Conservation (phyloP, 2,888 invertebrate species). For the Platypus cylindrus region DNA sequence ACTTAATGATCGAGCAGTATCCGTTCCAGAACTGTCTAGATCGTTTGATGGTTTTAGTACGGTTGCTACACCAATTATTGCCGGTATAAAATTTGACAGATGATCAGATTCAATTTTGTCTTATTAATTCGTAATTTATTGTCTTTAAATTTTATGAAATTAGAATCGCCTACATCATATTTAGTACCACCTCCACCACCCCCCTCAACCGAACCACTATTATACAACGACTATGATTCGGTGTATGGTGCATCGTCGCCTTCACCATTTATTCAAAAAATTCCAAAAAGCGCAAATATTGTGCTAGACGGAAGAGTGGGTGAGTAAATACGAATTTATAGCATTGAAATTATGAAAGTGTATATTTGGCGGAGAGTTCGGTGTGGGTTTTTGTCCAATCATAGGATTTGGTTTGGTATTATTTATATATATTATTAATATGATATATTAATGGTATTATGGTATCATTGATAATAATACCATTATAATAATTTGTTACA, state of each 20-base stretch:
- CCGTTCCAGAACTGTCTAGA: slow-evolving; percentile 3
- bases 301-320: slow-evolving; percentile 12
- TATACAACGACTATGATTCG: not conserved
- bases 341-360: no score
- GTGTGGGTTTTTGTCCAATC: no score
- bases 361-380: no score
- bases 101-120: no score
- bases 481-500: no score
- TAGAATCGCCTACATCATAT: slow-evolving; percentile 6
- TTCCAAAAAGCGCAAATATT: slow-evolving; percentile 6
- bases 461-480: no score
- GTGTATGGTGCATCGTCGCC: not conserved
- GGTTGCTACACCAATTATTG: no score
- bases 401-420: no score
- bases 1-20: slow-evolving; percentile 2
- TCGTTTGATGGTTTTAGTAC: no score
- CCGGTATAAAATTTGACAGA: slow-evolving; percentile 4
- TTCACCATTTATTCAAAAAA: slow-evolving; percentile 9
- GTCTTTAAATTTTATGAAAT: not conserved
- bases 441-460: no score
- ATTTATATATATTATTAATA: no score
- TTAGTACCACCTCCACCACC: slow-evolving; percentile 4
- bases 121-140: not conserved
- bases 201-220: not conserved
- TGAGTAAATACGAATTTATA: slow-evolving; percentile 7